Percentiles rank a stretch among this genome's conserved stretches.
These are phyloP conservation scores for Pachydiplax longipennis DNA, from an alignment of 2,888 invertebrate genomes.

Conservation along the genomic window DNA sequence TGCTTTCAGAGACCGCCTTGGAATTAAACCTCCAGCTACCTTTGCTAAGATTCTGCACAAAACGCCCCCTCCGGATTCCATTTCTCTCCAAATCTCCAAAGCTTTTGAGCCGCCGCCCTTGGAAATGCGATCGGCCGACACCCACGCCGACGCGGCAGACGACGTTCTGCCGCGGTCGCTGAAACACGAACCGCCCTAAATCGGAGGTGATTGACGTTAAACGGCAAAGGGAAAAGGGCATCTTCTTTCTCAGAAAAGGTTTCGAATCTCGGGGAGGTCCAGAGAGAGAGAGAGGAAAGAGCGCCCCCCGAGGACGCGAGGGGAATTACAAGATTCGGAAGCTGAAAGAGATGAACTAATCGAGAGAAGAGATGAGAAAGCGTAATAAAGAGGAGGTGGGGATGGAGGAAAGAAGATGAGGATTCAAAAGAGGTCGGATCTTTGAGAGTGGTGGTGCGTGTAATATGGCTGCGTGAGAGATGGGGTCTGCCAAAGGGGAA, in stretches of 20 bases:
- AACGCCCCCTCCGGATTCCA: too few species aligned
- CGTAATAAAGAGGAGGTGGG: background rate
- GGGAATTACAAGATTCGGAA: constrained; percentile 26
- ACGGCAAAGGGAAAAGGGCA: background rate
- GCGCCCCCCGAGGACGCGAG: constrained; percentile 2
- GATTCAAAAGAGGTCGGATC: background rate
- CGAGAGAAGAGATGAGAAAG: background rate
- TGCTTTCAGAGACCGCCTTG: too few species aligned
- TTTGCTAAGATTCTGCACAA: too few species aligned
- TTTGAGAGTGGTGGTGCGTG: background rate
- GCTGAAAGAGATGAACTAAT: constrained; percentile 9
- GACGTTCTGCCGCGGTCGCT: background rate
- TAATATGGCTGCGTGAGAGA: background rate
- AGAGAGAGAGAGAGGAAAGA: background rate
- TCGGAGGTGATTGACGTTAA: background rate
- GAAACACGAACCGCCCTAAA: background rate
- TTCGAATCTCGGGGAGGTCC: background rate
- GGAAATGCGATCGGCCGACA: background rate
- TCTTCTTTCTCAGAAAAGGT: background rate
- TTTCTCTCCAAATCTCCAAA: background rate
- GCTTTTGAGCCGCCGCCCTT: background rate
- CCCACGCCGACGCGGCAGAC: background rate
- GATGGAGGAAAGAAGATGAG: background rate
- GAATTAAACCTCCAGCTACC: too few species aligned
- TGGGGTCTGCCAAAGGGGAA: background rate